These are phyloP conservation scores for Scelioninae gen. 1 DNA, from an alignment of 2,888 invertebrate genomes.

Conservation along the genomic window DNA sequence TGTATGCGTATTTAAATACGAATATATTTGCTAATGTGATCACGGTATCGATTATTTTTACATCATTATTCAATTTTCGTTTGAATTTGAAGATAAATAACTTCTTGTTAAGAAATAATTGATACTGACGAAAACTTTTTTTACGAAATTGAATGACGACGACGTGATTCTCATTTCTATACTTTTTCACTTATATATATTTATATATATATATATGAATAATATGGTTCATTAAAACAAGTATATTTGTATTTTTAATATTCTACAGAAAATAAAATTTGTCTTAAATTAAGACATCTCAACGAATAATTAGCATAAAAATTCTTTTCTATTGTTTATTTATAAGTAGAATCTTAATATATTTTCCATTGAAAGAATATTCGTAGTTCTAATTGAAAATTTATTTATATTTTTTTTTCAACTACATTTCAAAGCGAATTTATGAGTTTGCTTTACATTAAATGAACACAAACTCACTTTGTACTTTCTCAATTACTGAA, in stretches of 20 bases:
- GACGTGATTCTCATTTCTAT: constrained; percentile 25
- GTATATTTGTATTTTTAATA: constrained; percentile 60
- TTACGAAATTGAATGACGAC: neutral
- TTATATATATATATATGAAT: constrained; percentile 25
- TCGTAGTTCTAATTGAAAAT: constrained; percentile 25
- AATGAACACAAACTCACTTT: neutral
- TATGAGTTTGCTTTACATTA: neutral
- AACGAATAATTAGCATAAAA: constrained; percentile 52
- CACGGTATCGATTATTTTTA: neutral
- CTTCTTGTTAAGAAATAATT: neutral
- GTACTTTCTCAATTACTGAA: neutral
- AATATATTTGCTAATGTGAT: constrained; percentile 45
- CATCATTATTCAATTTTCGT: neutral
- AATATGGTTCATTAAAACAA: constrained; percentile 33
- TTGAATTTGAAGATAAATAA: neutral
- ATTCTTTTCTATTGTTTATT: constrained; percentile 35
- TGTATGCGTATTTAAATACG: constrained; percentile 48
- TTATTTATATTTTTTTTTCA: constrained; percentile 15
- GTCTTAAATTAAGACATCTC: constrained; percentile 61
- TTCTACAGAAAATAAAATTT: constrained; percentile 43
- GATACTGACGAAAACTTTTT: neutral
- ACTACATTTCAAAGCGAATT: constrained; percentile 1
- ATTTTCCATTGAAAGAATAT: constrained; percentile 35
- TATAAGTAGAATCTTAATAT: constrained; percentile 36
- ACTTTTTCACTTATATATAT: constrained; percentile 27